Evolutionary conservation across 2,113 vertebrate species (phyloP).

Genomic region (Phaethon lepturus): DNA sequence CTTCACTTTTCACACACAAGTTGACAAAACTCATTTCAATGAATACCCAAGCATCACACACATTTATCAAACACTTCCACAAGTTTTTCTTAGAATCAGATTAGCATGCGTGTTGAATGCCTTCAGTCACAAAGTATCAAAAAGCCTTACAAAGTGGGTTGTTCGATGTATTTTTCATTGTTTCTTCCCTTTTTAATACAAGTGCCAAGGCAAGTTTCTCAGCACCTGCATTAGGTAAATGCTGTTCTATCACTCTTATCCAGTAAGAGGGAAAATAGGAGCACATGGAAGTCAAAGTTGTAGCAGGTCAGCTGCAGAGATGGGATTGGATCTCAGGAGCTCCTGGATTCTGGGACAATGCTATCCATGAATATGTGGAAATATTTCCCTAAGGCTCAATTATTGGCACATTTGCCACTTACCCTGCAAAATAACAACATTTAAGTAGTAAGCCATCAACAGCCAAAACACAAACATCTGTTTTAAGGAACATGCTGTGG

Average conservation of each 20-base stretch:
- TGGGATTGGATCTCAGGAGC: neutral
- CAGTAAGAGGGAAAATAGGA: neutral
- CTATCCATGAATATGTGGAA: neutral
- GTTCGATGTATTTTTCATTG: neutral
- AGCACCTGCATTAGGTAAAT: neutral
- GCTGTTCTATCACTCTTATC: neutral
- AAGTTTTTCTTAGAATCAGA: neutral
- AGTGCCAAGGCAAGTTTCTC: neutral
- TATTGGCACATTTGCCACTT: neutral
- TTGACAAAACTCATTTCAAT: neutral
- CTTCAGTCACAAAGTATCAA: neutral
- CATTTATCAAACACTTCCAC: neutral
- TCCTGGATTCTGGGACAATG: neutral
- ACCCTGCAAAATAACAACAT: neutral
- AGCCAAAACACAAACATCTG: slow-evolving; percentile 20
- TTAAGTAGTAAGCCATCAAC: neutral
- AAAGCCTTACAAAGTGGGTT: neutral
- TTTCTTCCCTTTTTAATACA: neutral
- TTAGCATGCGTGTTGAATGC: rapidly evolving
- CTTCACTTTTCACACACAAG: neutral
- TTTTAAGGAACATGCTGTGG: neutral
- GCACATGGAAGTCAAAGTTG: neutral
- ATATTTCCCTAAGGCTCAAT: neutral
- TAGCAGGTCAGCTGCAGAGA: neutral
- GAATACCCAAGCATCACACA: neutral